These are phyloP conservation scores for Cebidichthys violaceus DNA, from an alignment of 2,113 vertebrate species.

Conservation along the genomic window DNA sequence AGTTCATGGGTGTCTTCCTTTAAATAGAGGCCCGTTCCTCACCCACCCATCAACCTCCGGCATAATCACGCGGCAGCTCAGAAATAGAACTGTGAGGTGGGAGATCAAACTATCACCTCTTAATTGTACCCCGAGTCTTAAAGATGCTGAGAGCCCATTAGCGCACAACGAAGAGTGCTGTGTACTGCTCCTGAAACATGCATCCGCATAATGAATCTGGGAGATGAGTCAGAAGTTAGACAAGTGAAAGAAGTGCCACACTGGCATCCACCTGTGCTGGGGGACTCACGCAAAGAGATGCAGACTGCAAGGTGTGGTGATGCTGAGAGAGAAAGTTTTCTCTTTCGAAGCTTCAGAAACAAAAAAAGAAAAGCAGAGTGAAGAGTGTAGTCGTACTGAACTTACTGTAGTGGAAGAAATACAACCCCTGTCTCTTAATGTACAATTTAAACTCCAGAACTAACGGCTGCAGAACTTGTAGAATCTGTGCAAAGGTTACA, in stretches of 20 bases:
- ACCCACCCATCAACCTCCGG: conserved; percentile 70
- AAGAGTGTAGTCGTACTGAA: not conserved
- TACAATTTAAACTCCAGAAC: not conserved
- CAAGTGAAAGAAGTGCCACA: conserved; percentile 70
- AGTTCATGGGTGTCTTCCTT: conserved; percentile 62
- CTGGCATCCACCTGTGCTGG: conserved; percentile 74
- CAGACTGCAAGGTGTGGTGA: conserved; percentile 52
- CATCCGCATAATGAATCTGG: conserved; percentile 71
- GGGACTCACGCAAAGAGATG: conserved; percentile 48
- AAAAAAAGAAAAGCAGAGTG: not conserved
- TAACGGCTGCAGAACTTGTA: not conserved
- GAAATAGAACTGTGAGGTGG: conserved; percentile 82
- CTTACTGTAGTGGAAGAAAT: not conserved
- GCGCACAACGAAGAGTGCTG: conserved; percentile 72
- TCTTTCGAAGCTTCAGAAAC: not conserved
- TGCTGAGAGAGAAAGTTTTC: conserved; percentile 60
- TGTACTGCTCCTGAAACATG: conserved; percentile 71
- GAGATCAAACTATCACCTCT: conserved; percentile 85
- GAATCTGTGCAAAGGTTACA: not conserved
- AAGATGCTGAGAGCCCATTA: conserved; percentile 82
- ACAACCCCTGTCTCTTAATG: not conserved
- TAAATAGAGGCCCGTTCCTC: conserved; percentile 75
- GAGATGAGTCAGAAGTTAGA: conserved; percentile 79
- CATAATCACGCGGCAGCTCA: conserved; percentile 76
- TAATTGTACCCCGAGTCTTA: conserved; percentile 83